Percentiles rank a stretch among this genome's conserved stretches.
phyloP scores from a whole-genome alignment of 2,113 vertebrate species.

The Paratilapia polleni region DNA sequence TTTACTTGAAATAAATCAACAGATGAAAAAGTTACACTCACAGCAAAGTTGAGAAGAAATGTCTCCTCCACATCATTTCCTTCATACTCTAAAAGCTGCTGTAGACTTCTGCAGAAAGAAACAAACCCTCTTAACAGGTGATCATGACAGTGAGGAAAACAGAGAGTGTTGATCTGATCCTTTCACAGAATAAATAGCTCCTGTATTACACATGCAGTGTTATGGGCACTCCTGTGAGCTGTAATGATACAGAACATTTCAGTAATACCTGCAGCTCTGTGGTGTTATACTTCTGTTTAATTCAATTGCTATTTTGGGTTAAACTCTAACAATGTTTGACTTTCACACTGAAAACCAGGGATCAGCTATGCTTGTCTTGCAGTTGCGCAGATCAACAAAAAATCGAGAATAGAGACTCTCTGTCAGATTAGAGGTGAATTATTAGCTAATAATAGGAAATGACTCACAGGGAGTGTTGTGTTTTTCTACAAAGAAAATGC shows the following conservation, averaged over 20 bases:
- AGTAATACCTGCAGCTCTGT: neutral
- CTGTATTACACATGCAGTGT: neutral
- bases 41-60: slow-evolving; percentile 96
- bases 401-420: neutral
- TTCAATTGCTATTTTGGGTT: neutral
- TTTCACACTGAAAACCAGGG: neutral
- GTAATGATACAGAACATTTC: neutral
- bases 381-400: neutral
- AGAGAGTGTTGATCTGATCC: neutral
- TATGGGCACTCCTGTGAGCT: neutral
- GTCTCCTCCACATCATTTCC: slow-evolving; percentile 90
- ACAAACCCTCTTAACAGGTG: neutral
- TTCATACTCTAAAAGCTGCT: slow-evolving; percentile 92
- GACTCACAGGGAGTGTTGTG: slow-evolving; percentile 22
- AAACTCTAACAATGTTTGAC: neutral
- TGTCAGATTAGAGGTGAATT: slow-evolving; percentile 1
- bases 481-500: slow-evolving; percentile 13
- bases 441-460: slow-evolving; percentile 22
- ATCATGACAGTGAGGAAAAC: neutral
- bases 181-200: too few species aligned
- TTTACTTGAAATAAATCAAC: neutral
- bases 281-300: neutral
- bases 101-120: slow-evolving; percentile 86
- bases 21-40: slow-evolving; percentile 72
- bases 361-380: neutral